phyloP scores from a whole-genome alignment of 2,797 vertebrate species.

The Anguilla megastoma region DNA sequence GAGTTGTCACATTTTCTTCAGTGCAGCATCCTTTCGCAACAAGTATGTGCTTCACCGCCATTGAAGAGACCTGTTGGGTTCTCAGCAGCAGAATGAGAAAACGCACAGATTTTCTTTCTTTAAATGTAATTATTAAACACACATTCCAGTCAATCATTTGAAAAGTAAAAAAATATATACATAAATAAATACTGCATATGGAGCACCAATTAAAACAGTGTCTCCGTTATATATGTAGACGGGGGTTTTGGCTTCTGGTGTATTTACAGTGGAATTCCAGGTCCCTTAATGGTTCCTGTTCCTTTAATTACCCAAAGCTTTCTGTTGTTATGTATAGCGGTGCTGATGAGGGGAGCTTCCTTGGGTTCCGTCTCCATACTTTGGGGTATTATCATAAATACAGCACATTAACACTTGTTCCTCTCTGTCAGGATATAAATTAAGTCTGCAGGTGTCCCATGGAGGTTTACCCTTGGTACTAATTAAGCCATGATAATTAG shows the following conservation, averaged over 20 bases:
- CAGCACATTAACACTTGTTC: constrained; percentile 99
- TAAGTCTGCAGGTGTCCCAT: constrained; percentile 99
- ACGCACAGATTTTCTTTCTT: background rate
- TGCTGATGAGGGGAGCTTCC: constrained; percentile 72
- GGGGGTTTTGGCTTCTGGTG: constrained; percentile 16
- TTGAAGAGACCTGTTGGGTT: background rate
- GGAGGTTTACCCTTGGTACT: constrained; percentile 99
- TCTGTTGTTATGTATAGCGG: constrained; percentile 58
- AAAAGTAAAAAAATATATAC: background rate
- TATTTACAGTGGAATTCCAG: constrained; percentile 31
- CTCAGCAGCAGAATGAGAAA: background rate
- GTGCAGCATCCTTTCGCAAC: constrained; percentile 62
- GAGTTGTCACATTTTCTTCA: constrained; percentile 68
- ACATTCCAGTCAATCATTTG: background rate
- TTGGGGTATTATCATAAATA: constrained; percentile 98
- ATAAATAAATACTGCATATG: constrained; percentile 8
- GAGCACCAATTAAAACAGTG: constrained; percentile 20
- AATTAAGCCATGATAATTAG: constrained; percentile 99
- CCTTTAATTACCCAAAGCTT: constrained; percentile 74
- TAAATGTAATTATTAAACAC: constrained; percentile 6
- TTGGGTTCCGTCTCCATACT: constrained; percentile 71
- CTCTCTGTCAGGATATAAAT: constrained; percentile 99
- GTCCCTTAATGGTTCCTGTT: constrained; percentile 29
- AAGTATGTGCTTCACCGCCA: background rate
- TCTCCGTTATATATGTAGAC: constrained; percentile 9